Evolutionary conservation across 2,113 vertebrate genomes (phyloP).

Genomic region (Nerophis ophidion): DNA sequence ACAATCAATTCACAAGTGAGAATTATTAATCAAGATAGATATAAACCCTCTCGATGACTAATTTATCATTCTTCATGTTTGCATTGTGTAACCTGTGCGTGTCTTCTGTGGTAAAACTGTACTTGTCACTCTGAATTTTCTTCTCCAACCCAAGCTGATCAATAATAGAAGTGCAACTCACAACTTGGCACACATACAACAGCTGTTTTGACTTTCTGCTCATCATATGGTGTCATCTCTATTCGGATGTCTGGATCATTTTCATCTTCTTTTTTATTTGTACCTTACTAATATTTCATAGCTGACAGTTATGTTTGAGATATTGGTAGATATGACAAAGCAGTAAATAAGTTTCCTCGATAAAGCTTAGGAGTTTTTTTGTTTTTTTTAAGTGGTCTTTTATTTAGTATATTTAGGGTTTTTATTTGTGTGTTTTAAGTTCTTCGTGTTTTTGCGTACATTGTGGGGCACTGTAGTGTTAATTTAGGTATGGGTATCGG

Average conservation of each 20-base stretch:
- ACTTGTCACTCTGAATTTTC: constrained; percentile 45
- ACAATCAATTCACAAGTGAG: neutral
- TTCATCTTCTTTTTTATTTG: constrained; percentile 1
- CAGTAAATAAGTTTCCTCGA: too few relatives aligned
- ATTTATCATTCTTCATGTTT: constrained; percentile 7
- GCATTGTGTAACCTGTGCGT: constrained; percentile 38
- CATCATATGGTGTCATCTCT: neutral
- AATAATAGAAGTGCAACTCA: constrained; percentile 48
- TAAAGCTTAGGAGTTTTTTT: too few relatives aligned
- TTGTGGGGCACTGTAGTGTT: too few relatives aligned
- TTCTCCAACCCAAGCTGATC: constrained; percentile 34
- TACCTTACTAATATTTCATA: neutral
- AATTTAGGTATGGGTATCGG: too few relatives aligned
- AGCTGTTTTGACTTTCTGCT: constrained; percentile 11
- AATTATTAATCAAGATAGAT: neutral
- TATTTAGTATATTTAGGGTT: too few relatives aligned
- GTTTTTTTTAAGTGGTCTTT: too few relatives aligned
- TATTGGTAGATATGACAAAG: too few relatives aligned
- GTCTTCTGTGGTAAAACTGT: constrained; percentile 35
- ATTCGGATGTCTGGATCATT: constrained; percentile 7
- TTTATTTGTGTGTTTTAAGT: too few relatives aligned
- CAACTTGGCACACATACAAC: constrained; percentile 11
- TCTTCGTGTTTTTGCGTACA: too few relatives aligned
- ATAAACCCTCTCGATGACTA: neutral
- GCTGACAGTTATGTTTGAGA: too few relatives aligned